These are phyloP conservation scores for Myanophis thanlyinensis DNA, from an alignment of 2,113 vertebrate species.

Conservation along the genomic window DNA sequence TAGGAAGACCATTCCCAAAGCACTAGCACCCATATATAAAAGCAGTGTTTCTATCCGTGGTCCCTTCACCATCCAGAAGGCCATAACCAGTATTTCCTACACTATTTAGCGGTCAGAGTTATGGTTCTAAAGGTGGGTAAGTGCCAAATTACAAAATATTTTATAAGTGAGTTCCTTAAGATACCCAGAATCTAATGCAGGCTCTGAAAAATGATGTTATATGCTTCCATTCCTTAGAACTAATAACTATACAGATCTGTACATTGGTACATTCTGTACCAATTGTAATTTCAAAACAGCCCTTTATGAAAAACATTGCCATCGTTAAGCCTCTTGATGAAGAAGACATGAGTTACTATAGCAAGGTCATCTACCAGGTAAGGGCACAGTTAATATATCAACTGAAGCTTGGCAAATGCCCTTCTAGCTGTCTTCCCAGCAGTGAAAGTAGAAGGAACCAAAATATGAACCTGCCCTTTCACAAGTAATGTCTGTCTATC, in stretches of 20 bases:
- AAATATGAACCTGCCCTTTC: not conserved
- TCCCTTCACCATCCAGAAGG: not conserved
- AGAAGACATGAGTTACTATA: not conserved
- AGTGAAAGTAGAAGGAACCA: not conserved
- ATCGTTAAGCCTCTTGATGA: not conserved
- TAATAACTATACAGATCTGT: not conserved
- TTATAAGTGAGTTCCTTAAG: not conserved
- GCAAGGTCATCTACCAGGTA: not conserved
- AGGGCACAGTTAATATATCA: not conserved
- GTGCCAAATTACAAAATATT: not conserved
- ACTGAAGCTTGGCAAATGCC: not conserved
- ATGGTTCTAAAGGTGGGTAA: not conserved
- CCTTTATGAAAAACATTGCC: not conserved
- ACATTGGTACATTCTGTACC: not conserved
- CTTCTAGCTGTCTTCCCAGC: not conserved
- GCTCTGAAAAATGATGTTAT: not conserved
- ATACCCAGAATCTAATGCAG: not conserved
- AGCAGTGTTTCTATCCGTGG: not conserved
- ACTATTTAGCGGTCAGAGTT: not conserved
- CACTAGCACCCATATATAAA: not conserved
- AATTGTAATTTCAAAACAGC: not conserved
- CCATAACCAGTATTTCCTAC: not conserved
- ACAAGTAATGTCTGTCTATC: not conserved
- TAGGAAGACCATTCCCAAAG: not conserved
- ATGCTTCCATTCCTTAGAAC: not conserved